A percentile compares a stretch with the other conserved stretches of the same genome.
Conservation (phyloP, 2,888 invertebrate species). For the Onthophagus sagittarius region DNA sequence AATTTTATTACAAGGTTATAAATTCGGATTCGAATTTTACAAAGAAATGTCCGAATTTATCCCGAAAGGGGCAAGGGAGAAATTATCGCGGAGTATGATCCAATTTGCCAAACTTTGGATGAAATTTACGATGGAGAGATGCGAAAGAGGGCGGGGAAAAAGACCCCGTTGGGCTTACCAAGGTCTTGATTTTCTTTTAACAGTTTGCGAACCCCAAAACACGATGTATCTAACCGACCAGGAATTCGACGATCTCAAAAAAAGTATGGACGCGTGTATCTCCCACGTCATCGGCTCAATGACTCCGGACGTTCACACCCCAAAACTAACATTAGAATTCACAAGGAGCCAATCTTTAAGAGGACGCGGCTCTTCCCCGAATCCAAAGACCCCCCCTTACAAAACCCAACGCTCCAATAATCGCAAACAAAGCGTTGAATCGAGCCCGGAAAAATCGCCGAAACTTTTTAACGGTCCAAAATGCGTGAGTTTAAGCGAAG, state of each 20-base stretch:
- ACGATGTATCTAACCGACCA: constrained; percentile 71
- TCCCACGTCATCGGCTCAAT: constrained; percentile 67
- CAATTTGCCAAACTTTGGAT: constrained; percentile 82
- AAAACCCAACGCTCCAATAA: constrained; percentile 42
- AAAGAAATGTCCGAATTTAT: constrained; percentile 69
- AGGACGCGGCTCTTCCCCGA: constrained; percentile 45
- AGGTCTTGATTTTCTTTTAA: constrained; percentile 81
- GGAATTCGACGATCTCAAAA: constrained; percentile 78
- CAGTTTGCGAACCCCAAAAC: constrained; percentile 80
- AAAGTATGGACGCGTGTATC: constrained; percentile 76
- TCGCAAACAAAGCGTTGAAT: constrained; percentile 44
- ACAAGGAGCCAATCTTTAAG: constrained; percentile 36
- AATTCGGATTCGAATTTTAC: constrained; percentile 86
- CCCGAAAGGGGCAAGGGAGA: constrained; percentile 43
- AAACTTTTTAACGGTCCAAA: constrained; percentile 16
- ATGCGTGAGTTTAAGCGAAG: constrained; percentile 25
- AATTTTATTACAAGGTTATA: constrained; percentile 81
- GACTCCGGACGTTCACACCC: constrained; percentile 45
- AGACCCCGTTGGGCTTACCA: constrained; percentile 86
- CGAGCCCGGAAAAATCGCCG: constrained; percentile 30
- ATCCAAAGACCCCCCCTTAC: constrained; percentile 42
- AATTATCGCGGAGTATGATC: constrained; percentile 60
- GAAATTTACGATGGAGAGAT: constrained; percentile 78
- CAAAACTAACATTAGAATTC: constrained; percentile 39
- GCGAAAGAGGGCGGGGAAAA: constrained; percentile 76